A percentile compares a stretch with the other conserved stretches of the same genome.
These are phyloP conservation scores for Volucella inflata DNA, from an alignment of 2,888 invertebrate species.

Conservation along the genomic window DNA sequence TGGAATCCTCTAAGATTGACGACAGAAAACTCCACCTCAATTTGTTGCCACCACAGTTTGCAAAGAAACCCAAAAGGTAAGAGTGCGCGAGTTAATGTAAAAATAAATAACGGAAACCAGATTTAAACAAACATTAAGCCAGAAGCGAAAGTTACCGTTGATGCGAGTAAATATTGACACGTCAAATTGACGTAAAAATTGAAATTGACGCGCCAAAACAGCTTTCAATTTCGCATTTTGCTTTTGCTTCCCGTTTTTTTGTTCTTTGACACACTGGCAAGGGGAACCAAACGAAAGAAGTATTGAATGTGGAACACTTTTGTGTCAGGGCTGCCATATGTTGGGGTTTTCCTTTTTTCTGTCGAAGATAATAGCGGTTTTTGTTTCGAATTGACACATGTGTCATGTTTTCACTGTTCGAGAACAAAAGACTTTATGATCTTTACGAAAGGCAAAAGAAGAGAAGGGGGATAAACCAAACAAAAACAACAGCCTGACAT, in stretches of 20 bases:
- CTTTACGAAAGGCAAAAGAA: neutral
- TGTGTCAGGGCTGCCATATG: neutral
- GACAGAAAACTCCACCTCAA: conserved; percentile 28
- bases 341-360: neutral
- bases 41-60: conserved; percentile 3
- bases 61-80: neutral
- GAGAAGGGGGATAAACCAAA: conserved; percentile 12
- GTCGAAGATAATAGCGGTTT: conserved; percentile 7
- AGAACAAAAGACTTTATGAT: conserved; percentile 27
- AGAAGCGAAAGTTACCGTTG: conserved; percentile 67
- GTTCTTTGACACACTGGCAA: neutral
- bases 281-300: neutral
- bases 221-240: conserved; percentile 59
- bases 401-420: conserved; percentile 10
- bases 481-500: conserved; percentile 46
- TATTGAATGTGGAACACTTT: conserved; percentile 10
- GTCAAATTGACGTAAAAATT: conserved; percentile 64
- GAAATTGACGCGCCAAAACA: conserved; percentile 46
- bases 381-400: neutral
- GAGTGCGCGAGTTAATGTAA: too few relatives aligned
- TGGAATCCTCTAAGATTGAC: conserved; percentile 24
- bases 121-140: conserved; percentile 24
- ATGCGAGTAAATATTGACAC: conserved; percentile 60
- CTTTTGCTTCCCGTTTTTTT: neutral
- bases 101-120: neutral